These are phyloP conservation scores for Quadriops clusia DNA, from an alignment of 2,888 invertebrate genomes.

Conservation along the genomic window DNA sequence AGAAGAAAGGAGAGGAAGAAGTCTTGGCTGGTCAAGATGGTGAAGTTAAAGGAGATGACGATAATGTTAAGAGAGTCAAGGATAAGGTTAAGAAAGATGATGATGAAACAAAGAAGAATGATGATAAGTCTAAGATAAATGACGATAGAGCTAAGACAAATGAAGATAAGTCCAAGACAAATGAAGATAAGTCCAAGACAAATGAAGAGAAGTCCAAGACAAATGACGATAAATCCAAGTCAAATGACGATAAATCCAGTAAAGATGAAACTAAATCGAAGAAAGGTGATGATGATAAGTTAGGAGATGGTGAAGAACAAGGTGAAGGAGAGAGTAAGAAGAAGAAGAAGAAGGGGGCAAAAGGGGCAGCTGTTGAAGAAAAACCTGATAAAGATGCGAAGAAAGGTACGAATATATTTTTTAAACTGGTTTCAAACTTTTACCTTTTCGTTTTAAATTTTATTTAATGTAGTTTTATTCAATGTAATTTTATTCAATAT, in stretches of 20 bases:
- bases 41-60: constrained; percentile 30
- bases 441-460: constrained; percentile 9
- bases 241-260: too few relatives aligned
- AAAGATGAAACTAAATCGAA: constrained; percentile 30
- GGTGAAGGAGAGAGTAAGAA: constrained; percentile 34
- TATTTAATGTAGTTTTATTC: too few relatives aligned
- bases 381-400: constrained; percentile 46
- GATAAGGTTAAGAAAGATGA: constrained; percentile 17
- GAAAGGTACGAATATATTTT: constrained; percentile 34
- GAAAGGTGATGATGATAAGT: constrained; percentile 28
- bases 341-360: constrained; percentile 37
- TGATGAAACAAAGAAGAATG: constrained; percentile 38
- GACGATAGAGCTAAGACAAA: constrained; percentile 27
- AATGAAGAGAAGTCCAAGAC: constrained; percentile 11
- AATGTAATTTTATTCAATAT: too few relatives aligned
- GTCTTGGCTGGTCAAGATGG: constrained; percentile 30
- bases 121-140: too few relatives aligned
- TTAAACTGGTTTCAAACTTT: neutral
- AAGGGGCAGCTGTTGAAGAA: constrained; percentile 37
- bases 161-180: constrained; percentile 11
- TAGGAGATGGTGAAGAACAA: constrained; percentile 22
- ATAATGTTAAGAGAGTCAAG: constrained; percentile 19
- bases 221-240: too few relatives aligned
- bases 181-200: constrained; percentile 10
- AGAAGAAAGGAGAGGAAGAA: constrained; percentile 22